Evolutionary conservation across 2,797 vertebrate species (phyloP).

Genomic region (Anisognathus igniventris): DNA sequence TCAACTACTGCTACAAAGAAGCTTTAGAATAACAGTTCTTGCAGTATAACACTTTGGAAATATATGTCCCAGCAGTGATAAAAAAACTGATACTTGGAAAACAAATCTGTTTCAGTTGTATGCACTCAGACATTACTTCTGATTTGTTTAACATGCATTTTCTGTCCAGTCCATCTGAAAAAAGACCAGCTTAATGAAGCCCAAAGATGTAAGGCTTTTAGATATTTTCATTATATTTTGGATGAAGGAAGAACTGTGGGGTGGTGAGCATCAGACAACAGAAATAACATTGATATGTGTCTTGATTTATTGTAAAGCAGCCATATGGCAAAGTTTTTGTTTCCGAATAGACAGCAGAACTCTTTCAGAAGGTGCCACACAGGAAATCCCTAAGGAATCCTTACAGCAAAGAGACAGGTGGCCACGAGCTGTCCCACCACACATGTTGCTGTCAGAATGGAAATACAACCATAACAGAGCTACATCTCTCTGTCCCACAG

Average conservation of each 20-base stretch:
- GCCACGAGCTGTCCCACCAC: not conserved
- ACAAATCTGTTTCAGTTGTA: not conserved
- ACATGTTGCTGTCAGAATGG: not conserved
- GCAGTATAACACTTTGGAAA: not conserved
- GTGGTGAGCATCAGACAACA: not conserved
- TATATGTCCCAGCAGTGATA: not conserved
- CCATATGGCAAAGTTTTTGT: not conserved
- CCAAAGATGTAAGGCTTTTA: not conserved
- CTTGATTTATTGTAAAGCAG: not conserved
- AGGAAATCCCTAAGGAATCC: not conserved
- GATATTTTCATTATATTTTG: not conserved
- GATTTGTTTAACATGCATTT: slow-evolving; percentile 7
- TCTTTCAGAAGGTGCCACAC: not conserved
- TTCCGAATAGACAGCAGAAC: not conserved
- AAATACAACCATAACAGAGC: not conserved
- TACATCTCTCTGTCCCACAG: not conserved
- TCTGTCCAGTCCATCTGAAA: not conserved
- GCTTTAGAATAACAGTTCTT: not conserved
- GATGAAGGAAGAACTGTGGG: not conserved
- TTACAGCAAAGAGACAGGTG: not conserved
- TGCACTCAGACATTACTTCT: not conserved
- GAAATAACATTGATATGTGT: not conserved
- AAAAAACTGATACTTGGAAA: not conserved
- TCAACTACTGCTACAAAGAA: not conserved
- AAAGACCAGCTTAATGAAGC: not conserved